phyloP scores from a whole-genome alignment of 2,797 vertebrate genomes.

The Spondyliosoma cantharus region DNA sequence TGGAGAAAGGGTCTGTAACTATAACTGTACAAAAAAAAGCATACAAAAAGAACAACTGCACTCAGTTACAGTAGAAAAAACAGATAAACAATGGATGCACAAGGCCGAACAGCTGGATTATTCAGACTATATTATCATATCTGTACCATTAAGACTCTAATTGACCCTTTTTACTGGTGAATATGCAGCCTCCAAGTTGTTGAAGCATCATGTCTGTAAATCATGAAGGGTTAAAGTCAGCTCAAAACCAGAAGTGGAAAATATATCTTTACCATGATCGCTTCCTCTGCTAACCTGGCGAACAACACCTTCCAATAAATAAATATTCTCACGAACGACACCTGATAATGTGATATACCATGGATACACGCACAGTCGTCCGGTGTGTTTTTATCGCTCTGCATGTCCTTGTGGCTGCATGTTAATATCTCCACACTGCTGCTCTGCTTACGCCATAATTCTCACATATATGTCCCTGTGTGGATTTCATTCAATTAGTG shows the following conservation, averaged over 20 bases:
- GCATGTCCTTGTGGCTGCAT: constrained; percentile 10
- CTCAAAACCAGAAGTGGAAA: not conserved
- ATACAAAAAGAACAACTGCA: no score
- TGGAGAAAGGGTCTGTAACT: no score
- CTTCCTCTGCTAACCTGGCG: not conserved
- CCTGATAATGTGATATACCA: not conserved
- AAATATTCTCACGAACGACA: not conserved
- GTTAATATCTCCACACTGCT: constrained; percentile 16
- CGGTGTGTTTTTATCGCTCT: not conserved
- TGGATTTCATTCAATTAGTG: constrained; percentile 49
- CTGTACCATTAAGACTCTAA: no score
- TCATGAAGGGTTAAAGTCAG: not conserved
- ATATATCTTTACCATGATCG: no score
- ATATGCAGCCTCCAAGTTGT: no score
- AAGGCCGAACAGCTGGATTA: no score
- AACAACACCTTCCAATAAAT: not conserved
- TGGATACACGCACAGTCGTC: not conserved
- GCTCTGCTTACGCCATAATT: constrained; percentile 28
- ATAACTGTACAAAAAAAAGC: no score
- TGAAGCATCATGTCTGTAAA: no score
- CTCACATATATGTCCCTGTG: constrained; percentile 27
- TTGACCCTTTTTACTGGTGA: no score
- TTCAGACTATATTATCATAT: no score
- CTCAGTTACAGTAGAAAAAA: no score
- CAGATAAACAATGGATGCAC: no score